phyloP scores from a whole-genome alignment of 37 sponge, comb jelly and placozoan genomes.

The Trichoplax adhaerens region DNA sequence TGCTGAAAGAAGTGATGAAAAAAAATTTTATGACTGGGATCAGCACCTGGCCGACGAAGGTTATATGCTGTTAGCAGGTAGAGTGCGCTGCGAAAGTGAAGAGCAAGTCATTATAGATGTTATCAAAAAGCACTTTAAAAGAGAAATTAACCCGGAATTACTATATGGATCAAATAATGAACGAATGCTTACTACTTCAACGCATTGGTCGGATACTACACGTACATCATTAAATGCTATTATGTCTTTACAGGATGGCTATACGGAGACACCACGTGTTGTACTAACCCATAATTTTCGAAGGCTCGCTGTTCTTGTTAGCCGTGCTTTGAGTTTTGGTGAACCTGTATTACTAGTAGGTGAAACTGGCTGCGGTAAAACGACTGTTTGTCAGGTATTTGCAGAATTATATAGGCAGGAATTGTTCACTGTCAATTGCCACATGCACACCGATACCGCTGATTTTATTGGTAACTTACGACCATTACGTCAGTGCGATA shows the following conservation, averaged over 20 bases:
- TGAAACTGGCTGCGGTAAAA: conserved; percentile 94
- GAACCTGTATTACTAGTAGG: conserved; percentile 90
- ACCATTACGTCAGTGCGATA: conserved; percentile 39
- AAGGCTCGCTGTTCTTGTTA: conserved; percentile 51
- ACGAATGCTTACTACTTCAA: background rate
- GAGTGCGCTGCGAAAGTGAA: conserved; percentile 43
- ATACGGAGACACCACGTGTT: background rate
- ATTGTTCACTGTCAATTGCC: conserved; percentile 80
- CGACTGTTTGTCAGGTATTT: conserved; percentile 78
- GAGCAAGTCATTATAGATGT: conserved; percentile 38
- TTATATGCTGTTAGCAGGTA: conserved; percentile 76
- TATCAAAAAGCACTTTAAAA: conserved; percentile 66
- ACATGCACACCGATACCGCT: conserved; percentile 95
- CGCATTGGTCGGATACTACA: background rate
- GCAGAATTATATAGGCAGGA: conserved; percentile 19
- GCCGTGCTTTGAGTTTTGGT: conserved; percentile 63
- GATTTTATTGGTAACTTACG: conserved; percentile 93
- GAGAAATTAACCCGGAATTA: conserved; percentile 16
- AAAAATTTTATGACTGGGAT: conserved; percentile 83
- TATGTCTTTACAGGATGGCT: no score
- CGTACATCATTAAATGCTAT: no score
- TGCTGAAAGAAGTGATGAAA: conserved; percentile 2
- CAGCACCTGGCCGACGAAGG: conserved; percentile 95
- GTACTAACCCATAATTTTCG: conserved; percentile 61
- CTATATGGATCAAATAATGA: conserved; percentile 31